A percentile compares a stretch with the other conserved stretches of the same genome.
Conservation (phyloP, 2,113 vertebrate species). For the Cochlearius cochlearius region DNA sequence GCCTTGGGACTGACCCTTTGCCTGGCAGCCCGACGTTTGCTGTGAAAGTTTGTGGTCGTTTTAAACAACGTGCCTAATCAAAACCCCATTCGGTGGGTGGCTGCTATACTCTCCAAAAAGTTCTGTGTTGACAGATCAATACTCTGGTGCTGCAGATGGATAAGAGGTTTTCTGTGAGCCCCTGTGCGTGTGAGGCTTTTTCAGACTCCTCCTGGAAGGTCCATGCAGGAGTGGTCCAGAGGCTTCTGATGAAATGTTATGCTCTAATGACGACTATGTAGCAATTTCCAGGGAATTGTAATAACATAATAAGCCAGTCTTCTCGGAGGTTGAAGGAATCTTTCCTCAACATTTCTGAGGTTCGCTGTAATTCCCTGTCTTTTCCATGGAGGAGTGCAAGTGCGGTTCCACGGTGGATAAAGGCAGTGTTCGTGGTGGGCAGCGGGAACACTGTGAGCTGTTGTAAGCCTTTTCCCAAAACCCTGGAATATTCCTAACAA, state of each 20-base stretch:
- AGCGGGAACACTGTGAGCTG: neutral
- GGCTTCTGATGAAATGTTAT: conserved; percentile 32
- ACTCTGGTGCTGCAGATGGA: neutral
- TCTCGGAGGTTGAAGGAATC: conserved; percentile 5
- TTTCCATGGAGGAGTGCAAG: conserved; percentile 28
- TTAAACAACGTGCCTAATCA: neutral
- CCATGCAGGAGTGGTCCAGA: neutral
- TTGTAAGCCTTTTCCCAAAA: conserved; percentile 23
- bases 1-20: conserved; percentile 17
- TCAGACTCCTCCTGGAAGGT: neutral
- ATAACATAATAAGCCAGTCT: conserved; percentile 27
- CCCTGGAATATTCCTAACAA: conserved; percentile 52
- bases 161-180: neutral
- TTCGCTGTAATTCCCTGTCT: neutral
- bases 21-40: neutral
- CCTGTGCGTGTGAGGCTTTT: neutral
- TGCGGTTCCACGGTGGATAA: neutral
- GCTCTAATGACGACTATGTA: conserved; percentile 12
- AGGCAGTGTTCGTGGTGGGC: neutral
- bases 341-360: conserved; percentile 47
- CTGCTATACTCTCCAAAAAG: neutral
- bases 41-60: neutral
- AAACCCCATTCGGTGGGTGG: neutral
- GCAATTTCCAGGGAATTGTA: conserved; percentile 60
- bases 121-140: neutral